phyloP scores from a whole-genome alignment of 1,140 invertebrate genomes.

The Pseudachorutes palmiensis region DNA sequence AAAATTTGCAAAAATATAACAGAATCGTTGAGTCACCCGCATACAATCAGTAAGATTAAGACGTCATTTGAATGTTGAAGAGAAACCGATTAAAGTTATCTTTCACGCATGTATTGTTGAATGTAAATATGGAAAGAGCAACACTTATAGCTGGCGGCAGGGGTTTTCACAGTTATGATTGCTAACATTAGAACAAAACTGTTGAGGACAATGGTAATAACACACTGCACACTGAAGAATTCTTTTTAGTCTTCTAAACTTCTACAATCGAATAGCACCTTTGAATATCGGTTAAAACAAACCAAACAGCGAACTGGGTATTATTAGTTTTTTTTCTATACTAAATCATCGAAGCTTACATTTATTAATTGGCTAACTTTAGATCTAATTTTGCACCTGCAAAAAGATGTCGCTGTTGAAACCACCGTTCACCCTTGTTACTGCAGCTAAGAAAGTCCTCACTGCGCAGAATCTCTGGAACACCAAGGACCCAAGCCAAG shows the following conservation, averaged over 20 bases:
- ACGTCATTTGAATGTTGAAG: neutral
- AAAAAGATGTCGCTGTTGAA: neutral
- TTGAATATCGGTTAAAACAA: too few relatives aligned
- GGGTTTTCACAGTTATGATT: too few relatives aligned
- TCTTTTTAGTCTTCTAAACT: too few relatives aligned
- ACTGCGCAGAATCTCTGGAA: slow-evolving; percentile 14
- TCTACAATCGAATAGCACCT: too few relatives aligned
- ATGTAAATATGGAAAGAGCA: neutral
- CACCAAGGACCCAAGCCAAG: neutral
- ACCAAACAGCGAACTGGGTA: too few relatives aligned
- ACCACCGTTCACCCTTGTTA: slow-evolving; percentile 11
- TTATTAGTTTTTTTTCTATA: too few relatives aligned
- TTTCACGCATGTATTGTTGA: neutral
- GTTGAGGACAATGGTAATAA: too few relatives aligned
- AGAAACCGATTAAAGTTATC: neutral
- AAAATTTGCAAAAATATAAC: neutral
- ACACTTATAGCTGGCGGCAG: neutral
- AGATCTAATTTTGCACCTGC: neutral
- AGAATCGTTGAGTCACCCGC: too few relatives aligned
- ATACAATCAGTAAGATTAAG: neutral
- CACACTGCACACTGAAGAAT: too few relatives aligned
- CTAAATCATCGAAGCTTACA: neutral
- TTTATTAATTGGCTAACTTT: too few relatives aligned
- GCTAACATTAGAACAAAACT: too few relatives aligned
- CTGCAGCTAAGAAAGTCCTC: slow-evolving; percentile 4